phyloP scores from a whole-genome alignment of 2,888 invertebrate genomes.

The Coremacera marginata region DNA sequence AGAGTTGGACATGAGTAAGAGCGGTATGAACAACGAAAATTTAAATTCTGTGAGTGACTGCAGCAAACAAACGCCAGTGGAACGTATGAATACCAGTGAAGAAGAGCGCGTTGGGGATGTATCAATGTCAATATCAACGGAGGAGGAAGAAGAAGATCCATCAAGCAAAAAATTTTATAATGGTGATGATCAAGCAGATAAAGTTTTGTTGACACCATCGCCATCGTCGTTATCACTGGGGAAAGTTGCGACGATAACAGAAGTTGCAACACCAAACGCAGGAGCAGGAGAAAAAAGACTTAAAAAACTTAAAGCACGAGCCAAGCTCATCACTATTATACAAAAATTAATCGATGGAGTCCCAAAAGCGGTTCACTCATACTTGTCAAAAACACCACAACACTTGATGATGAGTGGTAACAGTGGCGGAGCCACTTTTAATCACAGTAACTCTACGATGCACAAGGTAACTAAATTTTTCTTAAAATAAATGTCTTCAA shows the following conservation, averaged over 20 bases:
- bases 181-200: conserved; percentile 38
- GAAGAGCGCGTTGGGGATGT: conserved; percentile 48
- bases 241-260: background rate
- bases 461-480: conserved; percentile 51
- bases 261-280: conserved; percentile 39
- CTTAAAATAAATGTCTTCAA: background rate
- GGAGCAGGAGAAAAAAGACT: conserved; percentile 61
- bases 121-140: conserved; percentile 42
- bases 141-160: conserved; percentile 42
- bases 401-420: conserved; percentile 43
- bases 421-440: conserved; percentile 54
- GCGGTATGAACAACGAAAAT: background rate
- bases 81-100: conserved; percentile 63
- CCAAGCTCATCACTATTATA: conserved; percentile 67
- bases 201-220: background rate
- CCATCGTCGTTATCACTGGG: background rate
- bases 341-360: conserved; percentile 67
- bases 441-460: conserved; percentile 53
- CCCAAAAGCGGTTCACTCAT: conserved; percentile 59
- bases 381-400: conserved; percentile 59
- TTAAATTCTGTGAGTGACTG: background rate
- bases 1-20: background rate
- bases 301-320: conserved; percentile 63
- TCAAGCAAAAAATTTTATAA: conserved; percentile 36
- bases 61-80: conserved; percentile 40